phyloP scores from a whole-genome alignment of 2,888 invertebrate genomes.

The Zootermopsis nevadensis region DNA sequence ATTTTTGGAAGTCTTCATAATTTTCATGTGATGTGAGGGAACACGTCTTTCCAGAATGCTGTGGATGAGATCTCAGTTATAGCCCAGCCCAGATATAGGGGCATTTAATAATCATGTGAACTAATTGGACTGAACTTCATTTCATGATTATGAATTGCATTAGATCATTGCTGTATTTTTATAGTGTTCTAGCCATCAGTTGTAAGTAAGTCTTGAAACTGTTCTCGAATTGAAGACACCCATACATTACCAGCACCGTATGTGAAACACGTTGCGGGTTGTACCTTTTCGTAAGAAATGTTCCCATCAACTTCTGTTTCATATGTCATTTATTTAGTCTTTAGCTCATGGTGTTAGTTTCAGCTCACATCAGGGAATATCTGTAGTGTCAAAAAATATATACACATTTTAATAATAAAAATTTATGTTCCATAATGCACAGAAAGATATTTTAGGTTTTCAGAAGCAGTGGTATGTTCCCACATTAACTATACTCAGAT shows the following conservation, averaged over 20 bases:
- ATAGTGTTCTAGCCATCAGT: not conserved
- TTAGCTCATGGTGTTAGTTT: not conserved
- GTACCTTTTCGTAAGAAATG: too few relatives aligned
- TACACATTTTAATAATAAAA: too few relatives aligned
- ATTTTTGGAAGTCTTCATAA: not conserved
- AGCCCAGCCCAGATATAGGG: not conserved
- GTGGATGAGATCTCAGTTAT: not conserved
- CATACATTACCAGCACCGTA: not conserved
- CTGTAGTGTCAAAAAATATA: too few relatives aligned
- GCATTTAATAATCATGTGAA: not conserved
- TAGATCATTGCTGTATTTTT: slow-evolving; percentile 14
- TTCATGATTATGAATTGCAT: not conserved
- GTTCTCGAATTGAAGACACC: not conserved
- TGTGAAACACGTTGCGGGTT: not conserved
- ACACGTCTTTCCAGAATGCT: not conserved
- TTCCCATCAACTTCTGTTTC: too few relatives aligned
- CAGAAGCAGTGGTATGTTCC: too few relatives aligned
- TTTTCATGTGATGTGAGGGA: not conserved
- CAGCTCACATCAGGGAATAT: not conserved
- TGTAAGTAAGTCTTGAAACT: not conserved
- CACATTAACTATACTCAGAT: too few relatives aligned
- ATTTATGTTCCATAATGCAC: too few relatives aligned
- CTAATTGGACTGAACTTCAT: not conserved
- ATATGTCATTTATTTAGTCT: not conserved
- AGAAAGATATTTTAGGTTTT: too few relatives aligned